These are phyloP conservation scores for Alitta virens DNA, from an alignment of 2,888 invertebrate genomes.

Conservation along the genomic window DNA sequence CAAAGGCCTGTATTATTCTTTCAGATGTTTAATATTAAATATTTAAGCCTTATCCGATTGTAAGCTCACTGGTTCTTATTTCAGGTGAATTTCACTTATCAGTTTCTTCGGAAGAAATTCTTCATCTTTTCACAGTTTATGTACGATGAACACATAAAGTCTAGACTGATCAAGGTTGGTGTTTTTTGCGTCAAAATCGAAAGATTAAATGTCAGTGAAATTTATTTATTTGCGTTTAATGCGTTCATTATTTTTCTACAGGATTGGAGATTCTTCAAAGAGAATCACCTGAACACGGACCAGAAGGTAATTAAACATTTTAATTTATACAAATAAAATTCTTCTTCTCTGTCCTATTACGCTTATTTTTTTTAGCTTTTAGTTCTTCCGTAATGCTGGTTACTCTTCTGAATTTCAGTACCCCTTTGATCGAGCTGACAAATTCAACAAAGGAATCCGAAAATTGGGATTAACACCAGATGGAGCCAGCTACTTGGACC, in stretches of 20 bases:
- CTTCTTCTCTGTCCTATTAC: too few species aligned
- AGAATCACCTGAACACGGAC: constrained; percentile 67
- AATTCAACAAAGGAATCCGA: constrained; percentile 86
- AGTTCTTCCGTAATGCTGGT: too few species aligned
- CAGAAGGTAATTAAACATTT: constrained; percentile 59
- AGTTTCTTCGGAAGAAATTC: constrained; percentile 89
- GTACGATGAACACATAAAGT: constrained; percentile 96
- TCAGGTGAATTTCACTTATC: constrained; percentile 63
- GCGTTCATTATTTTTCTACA: constrained; percentile 21
- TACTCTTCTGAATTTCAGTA: too few species aligned
- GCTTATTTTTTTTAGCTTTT: too few species aligned
- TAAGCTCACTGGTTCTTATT: constrained; percentile 7
- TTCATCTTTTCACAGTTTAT: constrained; percentile 94
- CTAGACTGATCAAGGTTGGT: constrained; percentile 74
- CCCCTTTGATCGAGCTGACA: constrained; percentile 87
- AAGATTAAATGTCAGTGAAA: too few species aligned
- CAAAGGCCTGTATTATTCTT: too few species aligned
- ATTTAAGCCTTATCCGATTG: not conserved
- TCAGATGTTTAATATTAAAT: not conserved
- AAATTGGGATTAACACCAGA: constrained; percentile 78
- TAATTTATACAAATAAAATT: not conserved
- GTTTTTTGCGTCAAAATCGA: constrained; percentile 13
- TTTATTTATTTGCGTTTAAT: too few species aligned
- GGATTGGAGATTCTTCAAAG: constrained; percentile 80
- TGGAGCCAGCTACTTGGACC: constrained; percentile 85